Base-by-base conservation (phyloP, 2,113 vertebrate genomes). In the Centrocercus urophasianus region DNA sequence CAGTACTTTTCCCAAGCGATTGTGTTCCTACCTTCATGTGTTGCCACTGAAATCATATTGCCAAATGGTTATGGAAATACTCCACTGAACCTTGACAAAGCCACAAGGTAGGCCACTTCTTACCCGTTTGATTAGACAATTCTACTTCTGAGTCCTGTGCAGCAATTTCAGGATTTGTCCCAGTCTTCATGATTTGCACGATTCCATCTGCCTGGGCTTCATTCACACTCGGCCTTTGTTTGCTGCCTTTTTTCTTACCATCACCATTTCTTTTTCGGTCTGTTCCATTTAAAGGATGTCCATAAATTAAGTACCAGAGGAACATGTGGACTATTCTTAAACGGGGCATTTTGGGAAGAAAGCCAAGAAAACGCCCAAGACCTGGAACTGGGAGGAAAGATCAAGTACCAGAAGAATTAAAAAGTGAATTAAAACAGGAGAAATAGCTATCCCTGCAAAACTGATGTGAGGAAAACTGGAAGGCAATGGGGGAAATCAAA, bases 321-420 rank as follows among this genome's bases (percentile, higher is more conserved):
- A 99, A 99, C 71, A 92, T 96, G 90, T 99, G 99, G 14, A 99
- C 95, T 32, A 98, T 83, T 50, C 98, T 98, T 67, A 99, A 96
- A 57, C 99, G 99, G 52, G 98, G 98, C 99, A 99, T 99, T 97
- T 99, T 99, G 42, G 99, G 99, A 94, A 99, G 98, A 93, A 98
- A 99, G 24, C 99, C 99, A 15, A 98, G 95, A 6, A 98, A 97
- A 54, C 98, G 99, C 9, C 99, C 98, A 22, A 99, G 96, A 66
- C 99, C 99, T 34, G 98, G 98, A 86, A 99, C 99, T 99, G 85
- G 4, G 30, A 86, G 13, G 38, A 70, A 84, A 90, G 50, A 86
- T 89, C 32, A 77, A 93, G 32, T 22, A 80, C 25, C 69, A 80
- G 64, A 88, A 91, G 64, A 95, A 95, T 87, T 12, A 73, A 88